Base-by-base conservation (phyloP, 92 coral and sea anemone genomes). In the Montipora capitata region DNA sequence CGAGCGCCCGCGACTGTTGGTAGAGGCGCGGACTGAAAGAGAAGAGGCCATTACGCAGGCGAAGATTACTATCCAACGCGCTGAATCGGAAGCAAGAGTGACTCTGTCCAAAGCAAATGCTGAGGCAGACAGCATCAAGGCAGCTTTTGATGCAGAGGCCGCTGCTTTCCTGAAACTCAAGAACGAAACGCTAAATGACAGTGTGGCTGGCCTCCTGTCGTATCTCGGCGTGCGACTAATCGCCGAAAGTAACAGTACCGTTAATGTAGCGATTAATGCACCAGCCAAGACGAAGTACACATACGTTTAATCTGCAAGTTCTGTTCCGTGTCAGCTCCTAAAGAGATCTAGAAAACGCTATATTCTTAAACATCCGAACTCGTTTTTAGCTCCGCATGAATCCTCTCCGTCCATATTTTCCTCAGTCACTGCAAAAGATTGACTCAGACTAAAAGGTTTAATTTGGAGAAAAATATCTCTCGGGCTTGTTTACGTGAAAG, bases 201-300 rank as follows among this genome's bases (percentile, higher is more conserved):
- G 89, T 7, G 92, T 87, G 14, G 94, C 90, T n/a, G 98, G 98
- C 1, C 42, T 96, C 74, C 56, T 96, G 92, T 96, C 98, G 2
- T 96, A 94, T 43, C 90, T 96, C 39, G 89, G 97, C 4, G 94
- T 95, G 35, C 77, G 98, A 10, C 91, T 91, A 5, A 85, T 96
- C 68, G 95, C 94, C 8, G 95, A 96, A 72, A 93, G 80, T 39
- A 94, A 84, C 13, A 93, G 81, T 17, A 81, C 94, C 1, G 83
- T 96, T 4, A 94, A 94, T 82, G 79, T 95, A 10, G 98, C 94
- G 4, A 58, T 96, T 4, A 95, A 93, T 51, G 95, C 99, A 20
- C 98, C 99, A 45, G 98, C 98, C 0, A 93, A 91, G 79, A 94
- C 99, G 0, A 96, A 94, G 87, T 96, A 94, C 83, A 96, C 98